A percentile compares a stretch with the other conserved stretches of the same genome.
These are phyloP conservation scores for Tetanocera ferruginea DNA, from an alignment of 2,888 invertebrate species.

Conservation along the genomic window DNA sequence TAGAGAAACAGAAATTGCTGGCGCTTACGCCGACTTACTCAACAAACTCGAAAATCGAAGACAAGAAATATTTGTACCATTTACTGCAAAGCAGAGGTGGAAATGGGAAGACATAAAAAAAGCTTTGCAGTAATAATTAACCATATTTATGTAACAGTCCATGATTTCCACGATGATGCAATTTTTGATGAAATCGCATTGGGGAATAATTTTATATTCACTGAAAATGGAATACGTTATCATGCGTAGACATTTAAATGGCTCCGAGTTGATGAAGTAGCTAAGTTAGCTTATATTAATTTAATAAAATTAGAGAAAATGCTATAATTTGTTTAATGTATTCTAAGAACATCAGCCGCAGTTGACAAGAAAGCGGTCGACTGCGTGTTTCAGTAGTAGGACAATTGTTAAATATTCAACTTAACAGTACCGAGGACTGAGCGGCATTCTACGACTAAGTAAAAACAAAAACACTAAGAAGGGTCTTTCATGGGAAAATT, in stretches of 20 bases:
- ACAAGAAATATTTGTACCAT: not conserved
- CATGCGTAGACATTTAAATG: no score
- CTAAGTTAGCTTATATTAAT: no score
- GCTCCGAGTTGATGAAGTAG: no score
- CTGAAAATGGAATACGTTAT: not conserved
- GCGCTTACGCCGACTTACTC: constrained; percentile 10
- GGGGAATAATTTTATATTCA: constrained; percentile 5
- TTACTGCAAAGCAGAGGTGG: no score
- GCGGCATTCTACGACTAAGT: not conserved
- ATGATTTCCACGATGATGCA: constrained; percentile 5
- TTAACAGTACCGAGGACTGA: constrained; percentile 19
- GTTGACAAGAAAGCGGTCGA: constrained; percentile 19
- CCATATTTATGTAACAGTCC: not conserved
- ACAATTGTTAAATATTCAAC: constrained; percentile 20
- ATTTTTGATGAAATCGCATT: constrained; percentile 14
- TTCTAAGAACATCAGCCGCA: not conserved
- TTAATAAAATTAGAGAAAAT: no score
- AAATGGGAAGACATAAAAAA: no score
- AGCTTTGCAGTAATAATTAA: no score
- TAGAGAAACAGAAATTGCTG: constrained; percentile 13
- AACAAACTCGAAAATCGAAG: constrained; percentile 7
- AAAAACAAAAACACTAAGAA: no score
- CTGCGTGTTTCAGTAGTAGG: constrained; percentile 9
- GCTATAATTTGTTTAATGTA: not conserved
- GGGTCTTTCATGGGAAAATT: no score